phyloP scores from a whole-genome alignment of 2,797 vertebrate genomes.

The Eulemur mongoz region DNA sequence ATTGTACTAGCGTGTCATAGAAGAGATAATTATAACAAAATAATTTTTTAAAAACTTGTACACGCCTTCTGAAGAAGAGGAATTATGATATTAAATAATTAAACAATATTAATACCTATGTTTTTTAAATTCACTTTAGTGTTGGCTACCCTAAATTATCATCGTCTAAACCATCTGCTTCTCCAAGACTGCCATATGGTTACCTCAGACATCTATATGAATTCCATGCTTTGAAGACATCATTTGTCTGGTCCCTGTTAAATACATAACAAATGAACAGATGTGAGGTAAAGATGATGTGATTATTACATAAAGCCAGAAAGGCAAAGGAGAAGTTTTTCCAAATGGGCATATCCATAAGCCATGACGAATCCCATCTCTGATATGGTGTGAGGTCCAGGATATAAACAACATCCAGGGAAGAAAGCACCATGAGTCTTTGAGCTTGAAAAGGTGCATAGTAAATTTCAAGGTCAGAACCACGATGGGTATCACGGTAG shows the following conservation, averaged over 20 bases:
- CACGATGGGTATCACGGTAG: slow-evolving; percentile 92
- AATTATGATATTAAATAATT: no score
- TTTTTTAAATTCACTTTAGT: slow-evolving; percentile 43
- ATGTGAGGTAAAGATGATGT: slow-evolving; percentile 95
- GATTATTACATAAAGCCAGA: slow-evolving; percentile 95
- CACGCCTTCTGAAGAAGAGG: no score
- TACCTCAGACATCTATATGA: slow-evolving; percentile 91
- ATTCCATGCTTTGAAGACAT: slow-evolving; percentile 95
- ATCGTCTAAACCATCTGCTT: background rate
- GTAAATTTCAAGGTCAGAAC: slow-evolving; percentile 92
- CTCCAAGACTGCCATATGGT: background rate
- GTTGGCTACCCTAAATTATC: background rate
- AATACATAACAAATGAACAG: slow-evolving; percentile 96
- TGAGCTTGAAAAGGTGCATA: slow-evolving; percentile 93
- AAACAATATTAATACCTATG: background rate
- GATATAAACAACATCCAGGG: slow-evolving; percentile 98
- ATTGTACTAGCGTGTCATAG: background rate
- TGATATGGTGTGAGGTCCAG: slow-evolving; percentile 95
- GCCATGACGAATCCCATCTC: slow-evolving; percentile 94
- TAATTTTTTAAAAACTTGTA: background rate
- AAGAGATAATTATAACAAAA: background rate
- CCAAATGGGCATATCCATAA: slow-evolving; percentile 97
- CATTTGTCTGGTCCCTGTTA: slow-evolving; percentile 94
- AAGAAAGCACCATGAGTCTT: slow-evolving; percentile 96
- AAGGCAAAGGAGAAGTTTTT: slow-evolving; percentile 94